Base-by-base conservation (phyloP, 37 sponge, comb jelly and placozoan species). In the Petrosia ficiformis region DNA sequence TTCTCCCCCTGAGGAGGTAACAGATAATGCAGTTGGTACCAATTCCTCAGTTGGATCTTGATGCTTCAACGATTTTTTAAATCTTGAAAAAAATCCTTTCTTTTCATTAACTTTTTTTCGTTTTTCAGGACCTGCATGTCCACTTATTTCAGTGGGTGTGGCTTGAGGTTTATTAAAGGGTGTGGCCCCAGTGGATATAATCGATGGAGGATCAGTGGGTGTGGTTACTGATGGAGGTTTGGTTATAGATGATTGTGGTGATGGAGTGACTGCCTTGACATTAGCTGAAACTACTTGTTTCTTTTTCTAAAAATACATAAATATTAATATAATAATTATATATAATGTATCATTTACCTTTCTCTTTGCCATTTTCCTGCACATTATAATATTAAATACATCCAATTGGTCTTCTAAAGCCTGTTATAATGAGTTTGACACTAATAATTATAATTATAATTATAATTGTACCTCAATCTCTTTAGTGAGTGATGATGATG, bases 361-460 rank as follows among this genome's bases (percentile, higher is more conserved):
- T 61, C 19, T 57, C 29, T 39, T 75, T 34, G 78, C 82, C 31
- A 76, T 40, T 52, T 83, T 73, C 41, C 93, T 42, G 48, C 78
- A 87, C 41, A 87, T 29, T 68, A 87, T 36, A 6, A 92, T 87
- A 75, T 92, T 92, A 65, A 87, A 84, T 83, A 87, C 84, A 39
- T 92, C 88, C 65, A 92, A 57, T 57, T 81, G 39, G 36, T 87
- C 81, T 56, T 92, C 93, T 39, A 92, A 59, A 21, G 22, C 28
- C 48, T 59, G 63, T 43, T n/a, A 61, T 3, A 35, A 8, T n/a
- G 41, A 52, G 68, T 28, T 21, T 44, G 2, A 5, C 38, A 74
- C 21, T 59, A 29, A 11, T 16, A 63, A 5, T 35, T n/a, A 39
- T 24, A 39, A 29, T 22, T 33, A 31, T n/a, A 10, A 24, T 16